phyloP scores from a whole-genome alignment of 2,888 invertebrate species.

The Tricholauxania praeusta region DNA sequence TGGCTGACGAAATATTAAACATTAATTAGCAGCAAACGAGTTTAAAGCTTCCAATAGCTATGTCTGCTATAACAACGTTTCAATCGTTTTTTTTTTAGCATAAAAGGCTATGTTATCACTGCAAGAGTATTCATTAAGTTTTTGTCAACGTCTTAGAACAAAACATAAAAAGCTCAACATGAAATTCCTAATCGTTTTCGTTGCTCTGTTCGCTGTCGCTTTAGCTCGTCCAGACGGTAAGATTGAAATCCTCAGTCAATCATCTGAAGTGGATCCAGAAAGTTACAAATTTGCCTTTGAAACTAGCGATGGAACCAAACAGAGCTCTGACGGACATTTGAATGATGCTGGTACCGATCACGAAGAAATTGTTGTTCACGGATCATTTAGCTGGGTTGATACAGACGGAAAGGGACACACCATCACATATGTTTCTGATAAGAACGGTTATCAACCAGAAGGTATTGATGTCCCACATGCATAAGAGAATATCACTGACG shows the following conservation, averaged over 20 bases:
- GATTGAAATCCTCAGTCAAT: conserved; percentile 49
- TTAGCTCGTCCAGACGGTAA: conserved; percentile 45
- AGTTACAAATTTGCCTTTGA: conserved; percentile 56
- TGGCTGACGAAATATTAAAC: too few relatives aligned
- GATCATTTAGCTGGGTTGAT: conserved; percentile 70
- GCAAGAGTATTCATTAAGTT: too few relatives aligned
- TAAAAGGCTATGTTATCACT: too few relatives aligned
- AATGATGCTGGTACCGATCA: conserved; percentile 69
- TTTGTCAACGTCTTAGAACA: background rate
- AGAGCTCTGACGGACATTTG: conserved; percentile 69
- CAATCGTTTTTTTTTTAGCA: too few relatives aligned
- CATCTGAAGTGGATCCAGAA: conserved; percentile 41
- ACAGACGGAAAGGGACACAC: conserved; percentile 71
- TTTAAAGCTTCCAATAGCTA: too few relatives aligned
- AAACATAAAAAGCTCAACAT: conserved; percentile 44
- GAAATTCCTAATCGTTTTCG: conserved; percentile 54
- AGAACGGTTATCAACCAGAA: conserved; percentile 67
- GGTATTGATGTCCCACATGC: conserved; percentile 43
- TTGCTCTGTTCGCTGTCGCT: conserved; percentile 51
- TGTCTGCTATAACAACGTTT: too few relatives aligned
- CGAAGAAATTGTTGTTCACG: conserved; percentile 68
- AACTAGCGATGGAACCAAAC: conserved; percentile 69
- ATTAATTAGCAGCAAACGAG: too few relatives aligned
- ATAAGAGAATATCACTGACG: too few relatives aligned
- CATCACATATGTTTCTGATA: conserved; percentile 68